These are phyloP conservation scores for Tenthredo livida DNA, from an alignment of 2,888 invertebrate species.

Conservation along the genomic window DNA sequence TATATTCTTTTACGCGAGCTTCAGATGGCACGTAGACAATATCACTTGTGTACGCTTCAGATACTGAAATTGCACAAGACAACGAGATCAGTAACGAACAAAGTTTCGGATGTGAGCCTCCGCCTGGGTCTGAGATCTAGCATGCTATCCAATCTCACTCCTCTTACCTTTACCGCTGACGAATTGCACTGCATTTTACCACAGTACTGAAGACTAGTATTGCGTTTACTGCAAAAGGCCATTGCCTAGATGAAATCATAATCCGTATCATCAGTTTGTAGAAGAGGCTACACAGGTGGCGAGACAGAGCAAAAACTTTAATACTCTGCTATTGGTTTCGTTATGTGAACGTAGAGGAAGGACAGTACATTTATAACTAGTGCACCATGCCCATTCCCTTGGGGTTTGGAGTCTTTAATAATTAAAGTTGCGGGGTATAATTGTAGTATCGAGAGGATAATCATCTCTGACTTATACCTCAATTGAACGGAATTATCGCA, in stretches of 20 bases:
- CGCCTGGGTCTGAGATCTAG: slow-evolving; percentile 9
- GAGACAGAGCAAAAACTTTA: not conserved
- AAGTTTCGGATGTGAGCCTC: slow-evolving; percentile 25
- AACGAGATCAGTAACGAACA: slow-evolving; percentile 42
- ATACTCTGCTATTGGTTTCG: not conserved
- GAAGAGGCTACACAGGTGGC: slow-evolving; percentile 5
- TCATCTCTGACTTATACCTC: not conserved
- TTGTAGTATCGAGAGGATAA: not conserved
- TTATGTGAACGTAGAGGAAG: not conserved
- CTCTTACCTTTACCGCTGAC: slow-evolving; percentile 34
- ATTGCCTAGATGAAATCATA: slow-evolving; percentile 46
- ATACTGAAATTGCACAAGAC: slow-evolving; percentile 24
- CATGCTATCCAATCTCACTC: slow-evolving; percentile 12
- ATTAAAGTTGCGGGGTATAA: not conserved
- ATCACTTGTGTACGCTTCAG: slow-evolving; percentile 7
- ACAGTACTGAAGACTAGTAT: slow-evolving; percentile 6
- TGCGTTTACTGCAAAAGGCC: slow-evolving; percentile 44
- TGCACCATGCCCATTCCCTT: not conserved
- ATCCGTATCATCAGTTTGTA: slow-evolving; percentile 41
- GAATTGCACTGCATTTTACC: slow-evolving; percentile 29
- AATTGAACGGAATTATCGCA: not conserved
- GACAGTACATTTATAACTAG: not conserved
- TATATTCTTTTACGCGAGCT: not conserved
- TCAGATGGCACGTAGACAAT: not conserved
- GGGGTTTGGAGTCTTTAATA: not conserved